These are phyloP conservation scores for Drosophila birchii DNA, from an alignment of 2,888 invertebrate genomes.

Conservation along the genomic window DNA sequence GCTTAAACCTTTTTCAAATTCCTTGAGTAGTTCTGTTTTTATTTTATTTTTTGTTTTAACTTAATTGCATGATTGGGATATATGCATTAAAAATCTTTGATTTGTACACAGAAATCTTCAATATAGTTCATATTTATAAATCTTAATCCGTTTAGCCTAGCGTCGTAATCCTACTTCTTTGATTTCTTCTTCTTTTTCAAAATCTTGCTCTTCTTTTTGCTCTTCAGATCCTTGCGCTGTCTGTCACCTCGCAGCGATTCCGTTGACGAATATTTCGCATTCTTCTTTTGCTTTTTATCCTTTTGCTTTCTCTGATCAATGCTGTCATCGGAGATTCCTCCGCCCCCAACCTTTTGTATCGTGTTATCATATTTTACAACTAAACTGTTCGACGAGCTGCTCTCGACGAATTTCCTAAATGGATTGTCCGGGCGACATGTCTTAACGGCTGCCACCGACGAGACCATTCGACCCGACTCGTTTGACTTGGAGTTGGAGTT, in stretches of 20 bases:
- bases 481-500: constrained; percentile 27
- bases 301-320: constrained; percentile 86
- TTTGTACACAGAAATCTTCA: constrained; percentile 51
- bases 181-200: constrained; percentile 80
- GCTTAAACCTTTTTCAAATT: constrained; percentile 1
- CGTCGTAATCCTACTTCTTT: constrained; percentile 57
- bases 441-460: constrained; percentile 54
- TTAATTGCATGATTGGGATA: constrained; percentile 39
- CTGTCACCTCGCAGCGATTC: constrained; percentile 87
- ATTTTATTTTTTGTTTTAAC: constrained; percentile 30
- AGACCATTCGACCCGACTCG: constrained; percentile 56
- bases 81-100: constrained; percentile 53
- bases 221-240: constrained; percentile 89
- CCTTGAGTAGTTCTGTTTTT: constrained; percentile 41
- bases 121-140: constrained; percentile 33
- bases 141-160: constrained; percentile 25
- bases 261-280: constrained; percentile 85
- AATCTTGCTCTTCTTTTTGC: constrained; percentile 67
- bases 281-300: constrained; percentile 87
- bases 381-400: constrained; percentile 85
- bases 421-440: constrained; percentile 74
- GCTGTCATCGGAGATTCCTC: constrained; percentile 85
- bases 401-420: constrained; percentile 87
- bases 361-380: constrained; percentile 85
- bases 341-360: constrained; percentile 77